phyloP scores from a whole-genome alignment of 2,113 vertebrate genomes.

The Clarias gariepinus region DNA sequence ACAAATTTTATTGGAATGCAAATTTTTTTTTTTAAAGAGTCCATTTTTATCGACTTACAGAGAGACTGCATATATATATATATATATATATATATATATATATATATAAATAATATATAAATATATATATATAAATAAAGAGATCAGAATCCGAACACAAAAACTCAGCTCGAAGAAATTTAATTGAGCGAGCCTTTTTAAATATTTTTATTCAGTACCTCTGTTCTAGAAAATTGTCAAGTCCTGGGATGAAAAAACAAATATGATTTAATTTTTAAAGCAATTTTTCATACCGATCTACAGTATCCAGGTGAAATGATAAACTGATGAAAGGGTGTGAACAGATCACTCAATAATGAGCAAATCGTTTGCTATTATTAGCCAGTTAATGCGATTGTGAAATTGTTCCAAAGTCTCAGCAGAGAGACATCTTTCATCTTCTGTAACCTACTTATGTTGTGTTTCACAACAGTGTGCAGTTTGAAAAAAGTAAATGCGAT shows the following conservation, averaged over 20 bases:
- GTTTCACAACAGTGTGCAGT: background rate
- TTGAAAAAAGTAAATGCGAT: background rate
- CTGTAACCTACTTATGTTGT: background rate
- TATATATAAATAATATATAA: no score
- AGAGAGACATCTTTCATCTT: background rate
- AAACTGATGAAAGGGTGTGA: background rate
- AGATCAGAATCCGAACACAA: no score
- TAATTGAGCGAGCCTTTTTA: no score
- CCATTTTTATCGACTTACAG: no score
- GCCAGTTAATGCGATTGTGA: background rate
- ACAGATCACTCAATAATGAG: background rate
- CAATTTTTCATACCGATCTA: background rate
- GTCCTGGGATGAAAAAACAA: background rate
- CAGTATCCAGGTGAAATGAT: background rate
- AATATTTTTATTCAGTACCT: background rate
- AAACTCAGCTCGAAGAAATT: no score
- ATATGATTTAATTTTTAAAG: no score
- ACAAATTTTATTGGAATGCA: no score
- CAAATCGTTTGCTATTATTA: background rate
- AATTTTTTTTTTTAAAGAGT: no score
- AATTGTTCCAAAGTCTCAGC: background rate
- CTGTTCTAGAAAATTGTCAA: background rate
- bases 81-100: no score
- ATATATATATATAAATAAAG: no score
- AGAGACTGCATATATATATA: no score